These are phyloP conservation scores for Ostrea denselamellosa DNA, from an alignment of 1,140 invertebrate species.

Conservation along the genomic window DNA sequence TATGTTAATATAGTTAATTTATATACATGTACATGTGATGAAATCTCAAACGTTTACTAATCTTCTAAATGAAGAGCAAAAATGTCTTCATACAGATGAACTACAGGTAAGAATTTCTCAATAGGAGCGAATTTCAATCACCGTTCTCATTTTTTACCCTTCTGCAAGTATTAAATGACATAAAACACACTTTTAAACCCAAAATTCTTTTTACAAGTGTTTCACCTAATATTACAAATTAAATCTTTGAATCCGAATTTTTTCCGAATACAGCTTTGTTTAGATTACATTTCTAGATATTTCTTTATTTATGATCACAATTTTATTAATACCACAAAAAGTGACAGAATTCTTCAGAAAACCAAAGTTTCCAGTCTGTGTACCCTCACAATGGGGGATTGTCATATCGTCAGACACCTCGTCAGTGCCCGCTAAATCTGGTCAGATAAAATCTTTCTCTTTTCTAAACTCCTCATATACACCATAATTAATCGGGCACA, in stretches of 20 bases:
- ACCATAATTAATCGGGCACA: constrained; percentile 4
- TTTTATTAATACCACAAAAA: background rate
- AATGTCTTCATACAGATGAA: too few relatives aligned
- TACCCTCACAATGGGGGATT: background rate
- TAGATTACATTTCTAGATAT: background rate
- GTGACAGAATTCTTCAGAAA: background rate
- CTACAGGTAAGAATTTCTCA: too few relatives aligned
- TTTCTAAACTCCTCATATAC: background rate
- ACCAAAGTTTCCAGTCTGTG: background rate
- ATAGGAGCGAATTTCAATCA: too few relatives aligned
- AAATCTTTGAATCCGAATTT: background rate
- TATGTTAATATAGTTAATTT: too few relatives aligned
- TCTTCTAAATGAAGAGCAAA: too few relatives aligned
- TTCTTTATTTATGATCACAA: background rate
- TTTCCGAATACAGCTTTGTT: background rate
- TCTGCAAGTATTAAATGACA: too few relatives aligned
- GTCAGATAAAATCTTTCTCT: constrained; percentile 6
- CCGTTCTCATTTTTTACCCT: too few relatives aligned
- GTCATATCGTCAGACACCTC: background rate
- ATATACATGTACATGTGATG: too few relatives aligned
- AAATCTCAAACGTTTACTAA: too few relatives aligned
- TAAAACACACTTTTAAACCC: too few relatives aligned
- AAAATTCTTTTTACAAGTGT: background rate
- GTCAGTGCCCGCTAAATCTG: background rate
- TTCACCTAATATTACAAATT: background rate